Base-by-base conservation (phyloP, 2,888 invertebrate genomes). In the Drosophila formosana region DNA sequence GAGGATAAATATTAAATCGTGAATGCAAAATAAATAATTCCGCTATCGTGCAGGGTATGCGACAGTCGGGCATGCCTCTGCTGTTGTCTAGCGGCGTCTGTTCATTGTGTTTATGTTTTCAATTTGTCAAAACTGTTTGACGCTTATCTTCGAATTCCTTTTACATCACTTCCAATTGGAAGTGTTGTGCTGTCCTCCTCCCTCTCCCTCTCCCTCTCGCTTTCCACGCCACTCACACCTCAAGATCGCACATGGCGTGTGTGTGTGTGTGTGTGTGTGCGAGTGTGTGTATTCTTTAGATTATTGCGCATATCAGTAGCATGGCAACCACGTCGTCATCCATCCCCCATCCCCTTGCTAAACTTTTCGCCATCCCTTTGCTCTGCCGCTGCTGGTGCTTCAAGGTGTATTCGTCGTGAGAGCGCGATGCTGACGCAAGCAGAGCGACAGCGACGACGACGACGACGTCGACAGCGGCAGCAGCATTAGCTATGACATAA, bases 291-390 rank as follows among this genome's bases (percentile, higher is more conserved):
- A 34, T 11, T 41, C 32, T 13, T 52, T 26, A 39, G 57, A 52
- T 67, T 57, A 67, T 64, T 67, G 64, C 64, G 53, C 58, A 65
- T 65, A 68, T 57, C 52, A 64, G 51, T 28, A 46, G 28, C 32
- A 52, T 34, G 60, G 18, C 46, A 66, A 30, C 32, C 43, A 25
- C 8, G 18, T 3, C 18, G 13, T 5, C 25, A 25, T 1, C 4
- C 52, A 4, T 11, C 45, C 8, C 11, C 34, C 11, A 7, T 28
- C 4, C 7, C 8, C 4, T 6, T 3, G 3, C n/a, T 18, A 28
- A 4, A 13, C 32, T 13, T 5, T 3, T 37, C 32, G 9, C 8
- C 34, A 32, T 9, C 28, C n/a, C 26, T 28, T 39, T 26, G 26
- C 25, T 18, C 7, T 53, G 47, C 32, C 7, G 8, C 30, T 9